phyloP scores from a whole-genome alignment of 2,888 invertebrate species.

The Pinctada fucata region DNA sequence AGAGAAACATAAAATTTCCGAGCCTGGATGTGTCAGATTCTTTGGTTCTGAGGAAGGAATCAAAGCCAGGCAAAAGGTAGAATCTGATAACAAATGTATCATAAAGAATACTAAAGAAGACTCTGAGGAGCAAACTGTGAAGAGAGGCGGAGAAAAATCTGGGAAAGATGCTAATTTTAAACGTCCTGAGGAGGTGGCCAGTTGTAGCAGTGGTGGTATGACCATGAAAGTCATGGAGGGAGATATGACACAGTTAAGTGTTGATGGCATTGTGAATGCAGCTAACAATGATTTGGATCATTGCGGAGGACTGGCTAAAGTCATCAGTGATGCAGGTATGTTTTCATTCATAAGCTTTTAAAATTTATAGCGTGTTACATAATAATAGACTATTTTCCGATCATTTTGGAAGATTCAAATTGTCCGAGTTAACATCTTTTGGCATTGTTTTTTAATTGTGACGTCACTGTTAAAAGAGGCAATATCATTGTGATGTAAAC shows the following conservation, averaged over 20 bases:
- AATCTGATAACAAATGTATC: constrained; percentile 3
- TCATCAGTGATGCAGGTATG: constrained; percentile 58
- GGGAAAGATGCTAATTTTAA: not conserved
- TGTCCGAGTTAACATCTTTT: too few species aligned
- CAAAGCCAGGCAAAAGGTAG: constrained; percentile 13
- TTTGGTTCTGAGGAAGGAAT: constrained; percentile 18
- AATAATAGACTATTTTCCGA: not conserved
- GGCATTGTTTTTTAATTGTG: too few species aligned
- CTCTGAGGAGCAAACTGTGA: not conserved
- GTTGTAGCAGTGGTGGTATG: constrained; percentile 25
- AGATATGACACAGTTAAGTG: constrained; percentile 52
- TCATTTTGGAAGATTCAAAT: too few species aligned
- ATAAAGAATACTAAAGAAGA: constrained; percentile 14
- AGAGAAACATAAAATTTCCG: constrained; percentile 11
- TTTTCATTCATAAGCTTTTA: not conserved
- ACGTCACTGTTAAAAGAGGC: not conserved
- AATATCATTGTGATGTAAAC: not conserved
- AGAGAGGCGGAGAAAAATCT: not conserved
- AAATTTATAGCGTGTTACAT: not conserved
- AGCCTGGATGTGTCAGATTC: constrained; percentile 25
- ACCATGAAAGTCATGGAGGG: constrained; percentile 47
- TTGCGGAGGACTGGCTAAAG: constrained; percentile 59
- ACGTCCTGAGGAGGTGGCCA: constrained; percentile 6
- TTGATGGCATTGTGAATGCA: constrained; percentile 64
- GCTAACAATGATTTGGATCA: constrained; percentile 61